Base-by-base conservation (phyloP, 2,888 invertebrate species). In the Agapostemon virescens region DNA sequence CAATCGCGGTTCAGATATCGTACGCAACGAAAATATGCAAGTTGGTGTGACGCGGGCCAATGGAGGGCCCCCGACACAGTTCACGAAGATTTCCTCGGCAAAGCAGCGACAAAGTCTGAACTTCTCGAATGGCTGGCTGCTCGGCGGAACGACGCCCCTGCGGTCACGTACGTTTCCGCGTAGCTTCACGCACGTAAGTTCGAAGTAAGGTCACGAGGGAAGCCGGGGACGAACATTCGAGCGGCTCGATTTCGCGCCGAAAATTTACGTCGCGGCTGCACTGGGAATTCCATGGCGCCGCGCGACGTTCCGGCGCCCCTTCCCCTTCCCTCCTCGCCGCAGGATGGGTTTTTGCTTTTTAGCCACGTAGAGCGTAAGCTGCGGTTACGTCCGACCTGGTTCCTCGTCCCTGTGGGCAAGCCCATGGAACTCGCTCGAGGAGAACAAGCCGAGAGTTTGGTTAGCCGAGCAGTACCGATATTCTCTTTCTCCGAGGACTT, bases 181-280 rank as follows among this genome's bases (percentile, higher is more conserved):
- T 67, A 73, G 63, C 63, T 80, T 67, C 67, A 66, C 79, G 69
- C 82, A 71, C 68, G 78, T 83, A 83, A 81, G 73, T 80, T 76
- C 45, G 74, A 68, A 58, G 78, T 72, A 81, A 83, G 69, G 79
- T 70, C 64, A 63, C 82, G 45, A 23, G 81, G 82, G 72, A 79
- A 77, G 67, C 42, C 61, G 61, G 45, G 45, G 52, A 78, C 74
- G 69, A 69, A 42, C 42, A 55, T 80, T 72, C 45, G 79, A 77
- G 75, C 74, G 71, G 77, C 79, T 74, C 84, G 83, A 79, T 84
- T 77, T 84, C 81, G 79, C 73, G 80, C 82, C 72, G 84, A 84
- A 85, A 89, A 88, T 89, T 88, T 88, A 87, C 87, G 87, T 82
- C 82, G 81, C 81, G 84, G 81, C 86, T 81, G 84, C 81, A 71